phyloP scores from a whole-genome alignment of 1,140 invertebrate species.

The Parapsyche elsis region DNA sequence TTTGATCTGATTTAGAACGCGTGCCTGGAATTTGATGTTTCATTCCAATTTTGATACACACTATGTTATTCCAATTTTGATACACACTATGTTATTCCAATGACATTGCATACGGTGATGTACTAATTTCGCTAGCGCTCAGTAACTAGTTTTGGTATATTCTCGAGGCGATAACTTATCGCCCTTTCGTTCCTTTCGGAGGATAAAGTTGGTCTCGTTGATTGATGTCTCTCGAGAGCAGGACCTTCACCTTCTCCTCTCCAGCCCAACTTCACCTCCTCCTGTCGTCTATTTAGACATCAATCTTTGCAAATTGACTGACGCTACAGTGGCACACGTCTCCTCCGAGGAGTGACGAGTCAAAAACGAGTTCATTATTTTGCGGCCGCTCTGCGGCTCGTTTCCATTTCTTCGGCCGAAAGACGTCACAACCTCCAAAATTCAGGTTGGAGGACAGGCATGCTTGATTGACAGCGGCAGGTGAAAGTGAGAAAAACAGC shows the following conservation, averaged over 20 bases:
- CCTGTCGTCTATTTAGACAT: slow-evolving; percentile 17
- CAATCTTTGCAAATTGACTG: slow-evolving; percentile 39
- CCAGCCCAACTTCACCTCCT: not conserved
- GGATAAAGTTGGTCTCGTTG: slow-evolving; percentile 17
- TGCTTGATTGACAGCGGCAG: not conserved
- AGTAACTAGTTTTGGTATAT: too few relatives aligned
- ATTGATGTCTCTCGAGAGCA: slow-evolving; percentile 26
- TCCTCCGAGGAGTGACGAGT: not conserved
- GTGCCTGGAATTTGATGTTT: too few relatives aligned
- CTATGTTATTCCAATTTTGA: too few relatives aligned
- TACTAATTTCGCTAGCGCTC: too few relatives aligned
- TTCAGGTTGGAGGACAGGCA: too few relatives aligned
- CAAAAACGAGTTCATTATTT: slow-evolving; percentile 28
- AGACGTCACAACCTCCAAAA: not conserved
- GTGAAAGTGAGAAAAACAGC: not conserved
- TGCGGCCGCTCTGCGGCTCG: not conserved
- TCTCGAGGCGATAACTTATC: slow-evolving; percentile 12
- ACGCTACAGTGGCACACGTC: slow-evolving; percentile 9
- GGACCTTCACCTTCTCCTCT: not conserved
- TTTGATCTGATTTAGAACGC: too few relatives aligned
- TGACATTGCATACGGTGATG: too few relatives aligned
- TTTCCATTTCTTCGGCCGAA: not conserved
- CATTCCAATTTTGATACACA: too few relatives aligned
- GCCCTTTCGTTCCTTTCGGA: not conserved
- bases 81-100: too few relatives aligned